Conservation (phyloP, 2,888 invertebrate species). For the Zaprionus obscuricornis region DNA sequence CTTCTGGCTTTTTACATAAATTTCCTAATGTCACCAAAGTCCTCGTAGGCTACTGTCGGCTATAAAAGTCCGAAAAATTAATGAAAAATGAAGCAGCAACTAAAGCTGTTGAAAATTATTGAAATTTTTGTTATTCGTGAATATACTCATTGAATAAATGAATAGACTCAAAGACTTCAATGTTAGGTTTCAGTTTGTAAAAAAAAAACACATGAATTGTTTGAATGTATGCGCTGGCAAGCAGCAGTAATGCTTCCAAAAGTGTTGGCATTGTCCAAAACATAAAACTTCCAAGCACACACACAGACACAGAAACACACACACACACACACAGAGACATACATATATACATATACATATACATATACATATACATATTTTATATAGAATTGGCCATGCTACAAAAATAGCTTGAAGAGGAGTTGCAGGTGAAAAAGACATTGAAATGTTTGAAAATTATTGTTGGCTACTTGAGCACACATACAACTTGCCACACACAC, state of each 20-base stretch:
- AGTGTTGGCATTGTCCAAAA: constrained; percentile 25
- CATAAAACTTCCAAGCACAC: too few species aligned
- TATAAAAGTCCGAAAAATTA: too few species aligned
- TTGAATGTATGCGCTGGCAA: constrained; percentile 29
- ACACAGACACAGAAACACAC: too few species aligned
- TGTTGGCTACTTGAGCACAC: constrained; percentile 58
- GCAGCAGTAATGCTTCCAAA: constrained; percentile 25
- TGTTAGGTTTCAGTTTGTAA: constrained; percentile 36
- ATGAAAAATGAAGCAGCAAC: too few species aligned
- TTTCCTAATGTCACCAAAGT: too few species aligned
- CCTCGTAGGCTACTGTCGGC: too few species aligned
- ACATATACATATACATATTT: too few species aligned
- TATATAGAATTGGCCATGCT: constrained; percentile 23
- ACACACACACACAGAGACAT: too few species aligned
- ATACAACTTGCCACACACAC: constrained; percentile 15
- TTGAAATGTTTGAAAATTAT: constrained; percentile 43
- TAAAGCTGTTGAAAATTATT: background rate
- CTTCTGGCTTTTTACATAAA: too few species aligned
- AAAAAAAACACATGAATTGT: constrained; percentile 13
- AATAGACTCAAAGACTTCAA: constrained; percentile 23
- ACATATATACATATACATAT: too few species aligned
- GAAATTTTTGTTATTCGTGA: background rate
- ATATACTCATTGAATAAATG: constrained; percentile 10
- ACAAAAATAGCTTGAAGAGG: constrained; percentile 30
- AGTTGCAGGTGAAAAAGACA: constrained; percentile 55